Evolutionary conservation across 2,113 vertebrate species (phyloP).

Genomic region (Nycticorax nycticorax): DNA sequence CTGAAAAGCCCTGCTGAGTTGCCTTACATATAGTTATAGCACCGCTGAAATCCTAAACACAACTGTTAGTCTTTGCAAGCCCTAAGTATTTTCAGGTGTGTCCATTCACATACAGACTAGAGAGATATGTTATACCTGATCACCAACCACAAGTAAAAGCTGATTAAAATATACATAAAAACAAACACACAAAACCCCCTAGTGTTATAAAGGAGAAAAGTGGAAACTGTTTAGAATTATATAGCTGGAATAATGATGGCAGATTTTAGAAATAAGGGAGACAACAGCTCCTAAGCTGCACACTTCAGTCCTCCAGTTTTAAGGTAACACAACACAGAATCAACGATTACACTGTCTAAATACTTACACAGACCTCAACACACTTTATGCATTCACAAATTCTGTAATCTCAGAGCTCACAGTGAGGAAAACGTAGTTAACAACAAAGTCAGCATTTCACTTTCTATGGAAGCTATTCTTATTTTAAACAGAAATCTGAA

Average conservation of each 20-base stretch:
- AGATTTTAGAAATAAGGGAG: background rate
- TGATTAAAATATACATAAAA: background rate
- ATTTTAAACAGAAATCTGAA: background rate
- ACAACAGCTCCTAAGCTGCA: background rate
- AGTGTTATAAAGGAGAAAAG: background rate
- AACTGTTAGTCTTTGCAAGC: background rate
- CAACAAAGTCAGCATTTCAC: background rate
- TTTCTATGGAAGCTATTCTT: background rate
- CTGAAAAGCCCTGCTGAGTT: slow-evolving; percentile 28
- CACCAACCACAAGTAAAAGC: background rate
- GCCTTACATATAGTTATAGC: background rate
- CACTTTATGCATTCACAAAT: background rate
- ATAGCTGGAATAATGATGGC: background rate
- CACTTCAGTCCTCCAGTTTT: background rate
- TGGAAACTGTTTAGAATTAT: background rate
- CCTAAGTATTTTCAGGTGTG: background rate
- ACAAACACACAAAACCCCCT: background rate
- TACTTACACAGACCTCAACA: background rate
- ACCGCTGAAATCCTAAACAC: background rate
- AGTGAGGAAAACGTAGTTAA: background rate
- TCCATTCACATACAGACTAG: background rate
- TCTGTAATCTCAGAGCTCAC: background rate
- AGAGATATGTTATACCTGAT: background rate
- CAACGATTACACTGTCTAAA: background rate
- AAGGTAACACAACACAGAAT: background rate